Base-by-base conservation (phyloP, 2,888 invertebrate species). In the Sericinus montela region DNA sequence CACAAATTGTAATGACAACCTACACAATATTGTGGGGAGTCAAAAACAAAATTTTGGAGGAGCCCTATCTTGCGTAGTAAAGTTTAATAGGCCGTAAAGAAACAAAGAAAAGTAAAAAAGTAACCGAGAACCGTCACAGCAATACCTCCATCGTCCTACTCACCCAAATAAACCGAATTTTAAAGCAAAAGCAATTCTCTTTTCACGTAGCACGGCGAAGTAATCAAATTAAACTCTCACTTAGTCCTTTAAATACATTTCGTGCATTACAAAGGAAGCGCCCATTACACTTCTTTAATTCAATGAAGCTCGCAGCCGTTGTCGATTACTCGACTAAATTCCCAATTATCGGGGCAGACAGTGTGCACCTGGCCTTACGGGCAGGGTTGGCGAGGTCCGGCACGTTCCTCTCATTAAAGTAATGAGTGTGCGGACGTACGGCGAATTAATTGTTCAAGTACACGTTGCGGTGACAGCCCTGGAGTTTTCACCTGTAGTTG, bases 331-430 rank as follows among this genome's bases (percentile, higher is more conserved):
- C 45, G 40, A 30, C 37, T 36, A 41, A 50, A 45, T 45, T 50
- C 45, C 35, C 41, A 45, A 45, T 45, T 50, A 45, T 50, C 41
- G 37, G 30, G 29, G 19, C 40, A 37, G 38, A 39, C 43, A 35
- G 49, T 43, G 42, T 37, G 36, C 50, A 49, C 45, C 45, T 44
- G 45, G 23, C n/a, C 11, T 28, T 40, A 15, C 13, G 23, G 32
- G 25, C 25, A 67, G 69, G 67, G 66, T 53, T 65, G 66, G 44
- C 58, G 45, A 57, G 51, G 57, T 43, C 63, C 60, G 58, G 63
- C 72, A 73, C 74, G 75, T 70, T 56, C 53, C 60, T 16, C 73
- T 80, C 79, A 79, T 82, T 82, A 80, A 72, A 69, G 68, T 79
- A 81, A 80, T 76, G 79, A 76, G 70, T 42, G 59, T 53, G 65